These are phyloP conservation scores for Betta splendens DNA, from an alignment of 2,797 vertebrate genomes.

Conservation along the genomic window DNA sequence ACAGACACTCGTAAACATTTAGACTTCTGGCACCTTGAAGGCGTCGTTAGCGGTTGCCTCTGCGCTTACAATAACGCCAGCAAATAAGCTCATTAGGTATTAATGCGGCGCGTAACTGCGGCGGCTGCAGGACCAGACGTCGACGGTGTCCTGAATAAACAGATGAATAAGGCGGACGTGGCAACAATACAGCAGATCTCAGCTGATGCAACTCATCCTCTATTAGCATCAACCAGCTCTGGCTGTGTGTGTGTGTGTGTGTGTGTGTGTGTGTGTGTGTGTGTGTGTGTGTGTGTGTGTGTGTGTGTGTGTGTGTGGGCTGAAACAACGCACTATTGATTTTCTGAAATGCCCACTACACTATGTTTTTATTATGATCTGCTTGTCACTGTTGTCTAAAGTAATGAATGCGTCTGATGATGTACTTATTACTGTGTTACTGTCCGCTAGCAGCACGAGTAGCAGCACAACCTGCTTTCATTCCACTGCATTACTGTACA, in stretches of 20 bases:
- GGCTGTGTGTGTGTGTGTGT: conserved; percentile 4
- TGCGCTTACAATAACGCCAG: background rate
- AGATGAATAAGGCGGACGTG: background rate
- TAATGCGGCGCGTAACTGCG: conserved; percentile 14
- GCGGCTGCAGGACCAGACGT: background rate
- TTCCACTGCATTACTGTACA: too few relatives aligned
- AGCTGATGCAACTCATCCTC: background rate
- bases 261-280: background rate
- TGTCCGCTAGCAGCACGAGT: background rate
- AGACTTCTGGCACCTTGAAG: conserved; percentile 43
- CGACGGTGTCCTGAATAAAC: background rate
- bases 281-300: background rate
- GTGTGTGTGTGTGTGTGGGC: conserved; percentile 6
- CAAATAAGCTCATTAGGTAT: conserved; percentile 21
- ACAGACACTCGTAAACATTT: conserved; percentile 47
- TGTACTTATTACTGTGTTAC: conserved; percentile 24
- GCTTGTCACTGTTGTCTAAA: background rate
- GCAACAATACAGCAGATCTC: too few relatives aligned
- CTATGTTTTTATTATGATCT: conserved; percentile 38
- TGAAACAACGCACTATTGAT: conserved; percentile 20
- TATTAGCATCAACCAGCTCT: background rate
- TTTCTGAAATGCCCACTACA: conserved; percentile 28
- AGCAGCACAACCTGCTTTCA: conserved; percentile 4
- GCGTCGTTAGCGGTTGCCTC: conserved; percentile 7
- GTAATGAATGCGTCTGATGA: conserved; percentile 36